A percentile compares a stretch with the other conserved stretches of the same genome.
These are phyloP conservation scores for Leptinotarsa texana DNA, from an alignment of 1,140 invertebrate species.

Conservation along the genomic window DNA sequence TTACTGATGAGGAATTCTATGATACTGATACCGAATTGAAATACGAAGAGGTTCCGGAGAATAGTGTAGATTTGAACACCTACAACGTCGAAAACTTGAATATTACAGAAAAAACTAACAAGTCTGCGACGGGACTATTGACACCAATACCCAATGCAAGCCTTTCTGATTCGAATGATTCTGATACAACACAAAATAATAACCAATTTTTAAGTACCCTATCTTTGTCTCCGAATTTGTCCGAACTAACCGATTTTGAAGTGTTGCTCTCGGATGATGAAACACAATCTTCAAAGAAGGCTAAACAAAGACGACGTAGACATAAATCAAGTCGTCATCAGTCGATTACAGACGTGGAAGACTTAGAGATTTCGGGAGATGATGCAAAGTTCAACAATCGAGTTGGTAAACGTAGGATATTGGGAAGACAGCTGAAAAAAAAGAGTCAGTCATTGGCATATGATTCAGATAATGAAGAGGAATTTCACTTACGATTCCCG, in stretches of 20 bases:
- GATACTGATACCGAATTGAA: conserved; percentile 45
- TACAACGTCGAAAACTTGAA: conserved; percentile 29
- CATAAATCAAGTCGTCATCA: conserved; percentile 46
- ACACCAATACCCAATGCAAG: background rate
- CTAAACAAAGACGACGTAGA: conserved; percentile 17
- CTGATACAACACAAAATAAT: background rate
- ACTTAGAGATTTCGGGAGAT: conserved; percentile 57
- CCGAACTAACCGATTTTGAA: conserved; percentile 50
- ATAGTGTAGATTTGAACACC: conserved; percentile 24
- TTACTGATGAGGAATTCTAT: conserved; percentile 52
- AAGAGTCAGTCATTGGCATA: conserved; percentile 27
- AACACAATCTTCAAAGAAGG: conserved; percentile 34
- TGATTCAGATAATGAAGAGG: conserved; percentile 39
- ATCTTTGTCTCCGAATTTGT: conserved; percentile 12
- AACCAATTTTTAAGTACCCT: background rate
- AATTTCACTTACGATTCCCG: conserved; percentile 35
- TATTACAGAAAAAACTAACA: conserved; percentile 19
- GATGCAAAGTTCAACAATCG: conserved; percentile 38
- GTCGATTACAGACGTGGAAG: conserved; percentile 57
- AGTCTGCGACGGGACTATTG: background rate
- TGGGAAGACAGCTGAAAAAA: background rate
- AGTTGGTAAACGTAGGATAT: conserved; percentile 21
- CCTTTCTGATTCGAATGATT: conserved; percentile 4
- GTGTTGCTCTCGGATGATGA: conserved; percentile 42
- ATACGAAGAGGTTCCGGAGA: conserved; percentile 23